Evolutionary conservation across 1,140 invertebrate genomes (phyloP).

Genomic region (Pissodes strobi): DNA sequence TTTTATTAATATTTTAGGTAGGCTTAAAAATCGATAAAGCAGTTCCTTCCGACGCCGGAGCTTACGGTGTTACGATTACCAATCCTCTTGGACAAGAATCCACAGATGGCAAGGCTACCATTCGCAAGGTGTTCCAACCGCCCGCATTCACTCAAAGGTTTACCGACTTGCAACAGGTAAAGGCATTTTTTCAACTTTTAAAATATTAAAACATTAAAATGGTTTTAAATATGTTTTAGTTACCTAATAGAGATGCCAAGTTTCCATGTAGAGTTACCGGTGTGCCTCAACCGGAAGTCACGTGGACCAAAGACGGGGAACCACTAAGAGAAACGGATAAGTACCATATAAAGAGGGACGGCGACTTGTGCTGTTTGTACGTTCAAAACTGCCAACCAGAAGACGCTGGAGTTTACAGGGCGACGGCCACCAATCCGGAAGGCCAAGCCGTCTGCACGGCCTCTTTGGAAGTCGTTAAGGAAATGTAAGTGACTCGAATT

Average conservation of each 20-base stretch:
- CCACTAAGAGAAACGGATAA: constrained; percentile 71
- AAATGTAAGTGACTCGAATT: constrained; percentile 85
- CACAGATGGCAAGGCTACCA: constrained; percentile 69
- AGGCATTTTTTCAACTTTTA: too few relatives aligned
- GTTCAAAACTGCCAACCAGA: constrained; percentile 68
- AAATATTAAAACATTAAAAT: too few relatives aligned
- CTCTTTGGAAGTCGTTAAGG: constrained; percentile 74
- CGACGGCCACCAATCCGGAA: constrained; percentile 77
- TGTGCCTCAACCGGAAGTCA: constrained; percentile 82
- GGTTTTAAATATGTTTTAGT: too few relatives aligned
- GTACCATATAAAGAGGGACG: constrained; percentile 77
- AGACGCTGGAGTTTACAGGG: constrained; percentile 78
- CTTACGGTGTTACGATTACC: constrained; percentile 73
- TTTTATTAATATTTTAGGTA: constrained; percentile 62
- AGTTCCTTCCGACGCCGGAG: constrained; percentile 73
- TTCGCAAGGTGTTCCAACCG: constrained; percentile 78
- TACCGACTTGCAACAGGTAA: constrained; percentile 84
- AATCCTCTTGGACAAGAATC: constrained; percentile 76
- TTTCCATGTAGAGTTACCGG: constrained; percentile 82
- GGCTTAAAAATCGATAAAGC: constrained; percentile 76
- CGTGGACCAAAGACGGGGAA: constrained; percentile 81
- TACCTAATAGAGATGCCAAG: constrained; percentile 77
- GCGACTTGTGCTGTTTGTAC: constrained; percentile 76
- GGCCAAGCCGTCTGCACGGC: constrained; percentile 79
- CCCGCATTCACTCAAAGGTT: constrained; percentile 84